A percentile compares a stretch with the other conserved stretches of the same genome.
phyloP scores from a whole-genome alignment of 2,888 invertebrate genomes.

The Epinotia demarniana region DNA sequence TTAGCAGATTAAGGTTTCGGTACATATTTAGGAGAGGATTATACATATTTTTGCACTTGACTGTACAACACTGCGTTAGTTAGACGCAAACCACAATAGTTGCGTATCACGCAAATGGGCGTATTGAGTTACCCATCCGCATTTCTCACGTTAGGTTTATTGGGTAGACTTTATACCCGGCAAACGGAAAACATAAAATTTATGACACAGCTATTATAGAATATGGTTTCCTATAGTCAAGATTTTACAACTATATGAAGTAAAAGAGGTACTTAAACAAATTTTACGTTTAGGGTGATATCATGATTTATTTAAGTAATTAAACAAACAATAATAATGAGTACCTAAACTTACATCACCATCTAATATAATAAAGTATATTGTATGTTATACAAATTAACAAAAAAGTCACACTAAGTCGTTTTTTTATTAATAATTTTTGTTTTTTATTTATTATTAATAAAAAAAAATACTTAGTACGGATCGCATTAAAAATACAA shows the following conservation, averaged over 20 bases:
- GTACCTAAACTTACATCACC: neutral
- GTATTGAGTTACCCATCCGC: constrained; percentile 64
- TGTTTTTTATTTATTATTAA: too few species aligned
- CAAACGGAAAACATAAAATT: constrained; percentile 9
- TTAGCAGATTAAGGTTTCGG: too few species aligned
- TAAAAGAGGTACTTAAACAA: too few species aligned
- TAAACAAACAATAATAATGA: too few species aligned
- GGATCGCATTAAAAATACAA: too few species aligned
- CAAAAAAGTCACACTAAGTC: too few species aligned
- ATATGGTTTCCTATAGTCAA: neutral
- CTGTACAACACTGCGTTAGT: neutral
- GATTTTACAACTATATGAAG: neutral
- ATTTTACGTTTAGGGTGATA: too few species aligned
- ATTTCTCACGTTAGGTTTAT: constrained; percentile 50
- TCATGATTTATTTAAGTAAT: too few species aligned
- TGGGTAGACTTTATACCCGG: neutral
- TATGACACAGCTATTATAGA: neutral
- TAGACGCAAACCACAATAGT: constrained; percentile 53
- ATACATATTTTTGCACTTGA: neutral
- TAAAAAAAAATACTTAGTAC: too few species aligned
- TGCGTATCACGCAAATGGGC: constrained; percentile 43
- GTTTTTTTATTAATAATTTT: too few species aligned
- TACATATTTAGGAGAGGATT: too few species aligned
- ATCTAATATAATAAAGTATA: neutral
- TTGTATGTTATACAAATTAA: too few species aligned